phyloP scores from a whole-genome alignment of 2,113 vertebrate genomes.

The Triplophysa dalaica region DNA sequence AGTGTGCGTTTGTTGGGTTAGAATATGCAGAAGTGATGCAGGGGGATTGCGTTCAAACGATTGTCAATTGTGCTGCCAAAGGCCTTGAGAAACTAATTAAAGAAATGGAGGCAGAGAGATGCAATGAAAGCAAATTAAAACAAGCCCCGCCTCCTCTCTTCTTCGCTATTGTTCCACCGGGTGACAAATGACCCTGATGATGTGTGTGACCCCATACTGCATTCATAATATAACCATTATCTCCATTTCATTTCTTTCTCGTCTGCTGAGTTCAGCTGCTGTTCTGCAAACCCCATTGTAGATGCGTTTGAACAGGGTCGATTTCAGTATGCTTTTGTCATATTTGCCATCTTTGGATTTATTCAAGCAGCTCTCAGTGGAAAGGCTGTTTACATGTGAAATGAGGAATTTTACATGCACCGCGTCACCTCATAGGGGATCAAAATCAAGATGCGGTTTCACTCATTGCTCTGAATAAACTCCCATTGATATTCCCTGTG shows the following conservation, averaged over 20 bases:
- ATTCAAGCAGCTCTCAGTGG: no score
- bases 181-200: slow-evolving; percentile 45
- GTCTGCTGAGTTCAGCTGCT: slow-evolving; percentile 16
- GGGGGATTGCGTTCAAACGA: neutral
- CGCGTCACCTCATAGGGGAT: no score
- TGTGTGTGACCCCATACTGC: neutral
- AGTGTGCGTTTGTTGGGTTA: neutral
- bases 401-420: no score
- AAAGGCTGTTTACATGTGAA: no score
- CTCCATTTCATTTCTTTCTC: slow-evolving; percentile 13
- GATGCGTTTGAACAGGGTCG: neutral
- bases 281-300: slow-evolving; percentile 6
- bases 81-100: slow-evolving; percentile 50
- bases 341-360: no score
- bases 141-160: slow-evolving; percentile 29
- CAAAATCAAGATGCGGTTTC: neutral
- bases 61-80: slow-evolving; percentile 45
- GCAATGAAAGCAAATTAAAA: slow-evolving; percentile 40
- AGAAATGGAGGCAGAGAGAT: slow-evolving; percentile 44
- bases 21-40: neutral
- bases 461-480: slow-evolving; percentile 2
- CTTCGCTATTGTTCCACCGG: slow-evolving; percentile 12
- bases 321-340: no score
- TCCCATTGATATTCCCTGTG: slow-evolving; percentile 24
- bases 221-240: slow-evolving; percentile 43